Conservation (phyloP, 53 echinoderm and acorn worm species). For the Patiria pectinifera region DNA sequence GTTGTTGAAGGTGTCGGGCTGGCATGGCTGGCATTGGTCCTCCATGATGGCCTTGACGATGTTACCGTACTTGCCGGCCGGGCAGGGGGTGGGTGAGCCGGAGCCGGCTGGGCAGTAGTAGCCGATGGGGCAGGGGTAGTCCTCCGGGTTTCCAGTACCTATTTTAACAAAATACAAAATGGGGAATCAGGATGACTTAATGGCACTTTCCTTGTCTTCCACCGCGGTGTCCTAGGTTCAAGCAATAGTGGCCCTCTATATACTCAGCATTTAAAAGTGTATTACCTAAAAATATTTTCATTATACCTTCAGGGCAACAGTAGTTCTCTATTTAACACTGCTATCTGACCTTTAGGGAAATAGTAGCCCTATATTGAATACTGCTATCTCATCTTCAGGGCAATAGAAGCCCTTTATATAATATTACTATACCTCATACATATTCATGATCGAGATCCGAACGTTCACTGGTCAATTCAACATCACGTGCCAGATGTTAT, state of each 20-base stretch:
- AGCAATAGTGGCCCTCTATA: too few relatives aligned
- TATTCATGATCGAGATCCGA: too few relatives aligned
- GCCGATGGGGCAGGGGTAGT: constrained; percentile 89
- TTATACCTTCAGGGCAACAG: too few relatives aligned
- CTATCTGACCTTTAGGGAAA: constrained; percentile 86
- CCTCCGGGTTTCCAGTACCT: constrained; percentile 93
- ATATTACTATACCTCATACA: too few relatives aligned
- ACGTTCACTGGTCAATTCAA: too few relatives aligned
- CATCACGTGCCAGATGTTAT: too few relatives aligned
- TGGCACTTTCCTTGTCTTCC: too few relatives aligned
- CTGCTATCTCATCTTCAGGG: constrained; percentile 77
- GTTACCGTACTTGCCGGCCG: constrained; percentile 83
- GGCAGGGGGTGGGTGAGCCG: constrained; percentile 72
- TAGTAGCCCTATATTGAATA: constrained; percentile 78
- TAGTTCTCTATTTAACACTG: too few relatives aligned
- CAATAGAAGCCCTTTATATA: constrained; percentile 93
- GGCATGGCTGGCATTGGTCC: constrained; percentile 79
- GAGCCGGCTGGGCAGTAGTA: constrained; percentile 92
- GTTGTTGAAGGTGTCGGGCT: constrained; percentile 89
- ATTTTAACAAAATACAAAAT: not conserved
- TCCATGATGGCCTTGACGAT: constrained; percentile 58
- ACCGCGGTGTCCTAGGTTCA: too few relatives aligned
- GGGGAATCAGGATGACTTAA: not conserved
- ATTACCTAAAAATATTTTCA: too few relatives aligned
- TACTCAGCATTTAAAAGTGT: too few relatives aligned